phyloP scores from a whole-genome alignment of 2,888 invertebrate genomes.

The Drosophila leonis region DNA sequence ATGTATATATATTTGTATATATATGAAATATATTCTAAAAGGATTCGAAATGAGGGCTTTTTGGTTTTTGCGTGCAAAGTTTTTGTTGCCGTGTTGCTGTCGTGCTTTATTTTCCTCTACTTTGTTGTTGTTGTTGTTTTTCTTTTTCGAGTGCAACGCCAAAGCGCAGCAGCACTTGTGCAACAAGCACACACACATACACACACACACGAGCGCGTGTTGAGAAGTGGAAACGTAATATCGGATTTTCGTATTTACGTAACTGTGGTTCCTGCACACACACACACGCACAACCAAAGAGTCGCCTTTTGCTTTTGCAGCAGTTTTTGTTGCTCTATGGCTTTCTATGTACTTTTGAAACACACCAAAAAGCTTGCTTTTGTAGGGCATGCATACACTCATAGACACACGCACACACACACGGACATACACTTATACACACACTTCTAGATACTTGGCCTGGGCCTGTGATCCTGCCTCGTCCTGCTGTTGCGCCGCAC shows the following conservation, averaged over 20 bases:
- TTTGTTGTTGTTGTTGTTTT: constrained; percentile 11
- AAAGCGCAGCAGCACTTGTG: constrained; percentile 74
- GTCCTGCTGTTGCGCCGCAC: constrained; percentile 40
- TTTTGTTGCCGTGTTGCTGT: constrained; percentile 51
- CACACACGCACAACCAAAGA: constrained; percentile 33
- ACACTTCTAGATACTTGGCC: constrained; percentile 41
- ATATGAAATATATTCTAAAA: constrained; percentile 62
- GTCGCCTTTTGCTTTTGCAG: constrained; percentile 57
- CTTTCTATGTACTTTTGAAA: constrained; percentile 69
- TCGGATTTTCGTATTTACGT: constrained; percentile 80
- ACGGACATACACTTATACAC: constrained; percentile 21
- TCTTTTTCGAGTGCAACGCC: constrained; percentile 63
- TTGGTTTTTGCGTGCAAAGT: constrained; percentile 65
- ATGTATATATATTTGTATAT: constrained; percentile 1
- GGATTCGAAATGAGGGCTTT: constrained; percentile 65
- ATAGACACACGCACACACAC: constrained; percentile 26
- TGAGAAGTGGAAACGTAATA: constrained; percentile 74
- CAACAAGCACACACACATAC: constrained; percentile 56
- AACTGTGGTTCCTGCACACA: constrained; percentile 65
- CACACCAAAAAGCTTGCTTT: constrained; percentile 74
- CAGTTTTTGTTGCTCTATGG: constrained; percentile 61
- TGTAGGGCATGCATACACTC: constrained; percentile 62
- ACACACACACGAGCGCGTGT: constrained; percentile 23
- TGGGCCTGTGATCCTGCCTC: constrained; percentile 47
- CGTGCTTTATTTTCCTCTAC: constrained; percentile 38